A percentile compares a stretch with the other conserved stretches of the same genome.
Evolutionary conservation across 2,113 vertebrate species (phyloP).

Genomic region (Sinosuthora webbiana): DNA sequence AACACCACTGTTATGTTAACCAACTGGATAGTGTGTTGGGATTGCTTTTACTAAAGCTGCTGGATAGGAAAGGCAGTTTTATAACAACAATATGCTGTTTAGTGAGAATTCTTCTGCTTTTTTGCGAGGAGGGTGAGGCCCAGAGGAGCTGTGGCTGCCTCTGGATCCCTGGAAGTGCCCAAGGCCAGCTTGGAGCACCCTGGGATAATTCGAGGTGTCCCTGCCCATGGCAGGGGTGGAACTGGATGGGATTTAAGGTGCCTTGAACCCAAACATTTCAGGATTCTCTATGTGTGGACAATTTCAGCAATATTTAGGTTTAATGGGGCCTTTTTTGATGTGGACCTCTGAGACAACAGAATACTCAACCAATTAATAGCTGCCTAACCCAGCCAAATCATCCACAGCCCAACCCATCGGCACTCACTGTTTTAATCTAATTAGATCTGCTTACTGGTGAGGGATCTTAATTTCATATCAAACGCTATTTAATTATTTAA

Average conservation of each 20-base stretch:
- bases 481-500: background rate
- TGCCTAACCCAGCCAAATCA: background rate
- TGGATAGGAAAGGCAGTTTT: background rate
- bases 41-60: background rate
- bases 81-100: rapidly evolving
- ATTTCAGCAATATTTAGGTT: background rate
- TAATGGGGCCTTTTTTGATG: background rate
- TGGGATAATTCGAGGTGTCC: rapidly evolving
- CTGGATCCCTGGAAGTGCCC: background rate
- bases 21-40: background rate
- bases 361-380: background rate
- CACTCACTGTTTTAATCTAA: background rate
- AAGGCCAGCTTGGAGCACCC: background rate
- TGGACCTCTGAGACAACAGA: background rate
- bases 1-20: too few relatives aligned
- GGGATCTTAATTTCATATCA: background rate
- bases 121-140: background rate
- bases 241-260: background rate
- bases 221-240: background rate
- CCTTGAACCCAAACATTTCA: background rate
- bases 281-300: background rate
- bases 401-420: background rate
- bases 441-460: background rate
- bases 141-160: background rate
- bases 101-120: background rate